Base-by-base conservation (phyloP, 64 coral and sea anemone genomes). In the Orbicella faveolata region DNA sequence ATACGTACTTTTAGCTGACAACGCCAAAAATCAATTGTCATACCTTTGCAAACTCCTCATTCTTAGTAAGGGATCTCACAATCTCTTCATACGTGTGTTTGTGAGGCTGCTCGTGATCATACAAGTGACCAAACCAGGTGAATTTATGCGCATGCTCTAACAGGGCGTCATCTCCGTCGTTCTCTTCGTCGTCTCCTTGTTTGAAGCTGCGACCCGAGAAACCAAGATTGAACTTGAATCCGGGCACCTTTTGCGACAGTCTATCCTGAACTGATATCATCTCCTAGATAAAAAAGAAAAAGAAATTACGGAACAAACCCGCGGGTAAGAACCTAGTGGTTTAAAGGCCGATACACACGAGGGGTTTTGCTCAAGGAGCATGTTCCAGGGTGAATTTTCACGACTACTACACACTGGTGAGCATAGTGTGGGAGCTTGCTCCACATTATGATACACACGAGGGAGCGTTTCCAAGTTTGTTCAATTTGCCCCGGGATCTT, bases 101-200 rank as follows among this genome's bases (percentile, higher is more conserved):
- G 65, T 99, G 97, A 13, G 97, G 88, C 30, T 99, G 97, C 26
- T 99, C 97, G 39, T 99, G 97, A 73, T 99, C 97, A 17, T 90
- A 99, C 85, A 99, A 78, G 77, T 99, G 97, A 52, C 94, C 94
- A 89, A 99, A 99, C 97, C 97, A 99, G 18, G 94, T 93, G 37
- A 99, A 99, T 19, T 77, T 90, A 37, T 93, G 73, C 25, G 94
- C 88, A 53, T 99, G 64, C 51, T 93, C 91, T 25, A 99, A 33
- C 6, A 99, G 39, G 4, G 94, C 97, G 4, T 91, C 84, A 41
- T 99, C 97, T 5, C 97, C 97, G 54, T 89, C 97, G 67, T 95
- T 94, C 74, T 99, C 97, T 36, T 92, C 88, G 8, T 88, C 67
- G 68, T 90, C 82, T 6, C 97, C 97, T 64, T 90, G 88, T 12